Base-by-base conservation (phyloP, 2,888 invertebrate genomes). In the Eupeodes latifasciatus region DNA sequence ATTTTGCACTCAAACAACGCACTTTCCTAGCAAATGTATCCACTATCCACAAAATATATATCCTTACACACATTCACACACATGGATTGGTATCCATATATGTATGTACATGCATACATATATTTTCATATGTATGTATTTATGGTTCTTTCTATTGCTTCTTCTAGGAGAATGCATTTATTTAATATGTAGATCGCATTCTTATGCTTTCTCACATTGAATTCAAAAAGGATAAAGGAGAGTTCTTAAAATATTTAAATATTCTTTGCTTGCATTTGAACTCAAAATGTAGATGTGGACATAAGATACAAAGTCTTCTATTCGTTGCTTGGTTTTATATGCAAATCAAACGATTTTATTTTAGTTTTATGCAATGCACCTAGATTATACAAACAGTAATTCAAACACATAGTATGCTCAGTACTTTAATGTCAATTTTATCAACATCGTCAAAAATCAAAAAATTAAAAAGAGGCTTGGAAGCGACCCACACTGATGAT, bases 1-100 rank as follows among this genome's bases (percentile, higher is more conserved):
- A 86, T 78, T 51, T 34, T 78, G 74, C 75, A 83, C 78, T 83
- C 69, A 78, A 69, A 67, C 75, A 53, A 83, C 62, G 49, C 67
- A 76, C 62, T 80, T 74, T 74, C 51, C 44, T 16, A 55, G 12
- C 55, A 40, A 19, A 19, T 6, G 11, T 34, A 16, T 19, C 3
- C 27, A 34, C 12, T 6, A 51, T 51, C 2, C 12, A n/a, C 5
- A n/a, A 3, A 19, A 27, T 11, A 11, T 47, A 59, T 47, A 64
- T 64, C 64, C 64, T 64, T 64, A 27, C 12, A 64, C 19, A 4
- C 40, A 40, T 27, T 2, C 27, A 27, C 27, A 27, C 1, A 27
- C 27, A 27, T 27, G 27, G 27, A 27, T 27, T 27, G 27, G 27
- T 27, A 27, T 27, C 27, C 27, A 27, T 27, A 2, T 27, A 2